A percentile compares a stretch with the other conserved stretches of the same genome.
Evolutionary conservation across 2,113 vertebrate genomes (phyloP).

Genomic region (Gallinago jamesoni): DNA sequence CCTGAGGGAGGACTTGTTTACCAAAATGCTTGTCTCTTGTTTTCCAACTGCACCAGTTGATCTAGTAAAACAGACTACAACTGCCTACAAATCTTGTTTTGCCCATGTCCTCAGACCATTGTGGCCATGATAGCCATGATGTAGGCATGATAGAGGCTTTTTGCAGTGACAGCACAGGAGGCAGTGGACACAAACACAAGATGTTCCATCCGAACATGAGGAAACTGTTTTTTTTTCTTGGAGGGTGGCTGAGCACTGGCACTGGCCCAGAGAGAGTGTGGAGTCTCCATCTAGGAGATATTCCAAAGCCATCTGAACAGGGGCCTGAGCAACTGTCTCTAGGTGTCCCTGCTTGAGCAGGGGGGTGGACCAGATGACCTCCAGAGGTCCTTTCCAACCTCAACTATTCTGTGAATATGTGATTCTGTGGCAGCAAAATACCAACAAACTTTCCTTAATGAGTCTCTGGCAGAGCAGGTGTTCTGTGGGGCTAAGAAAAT

Average conservation of each 20-base stretch:
- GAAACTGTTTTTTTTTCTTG: not conserved
- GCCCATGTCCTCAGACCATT: not conserved
- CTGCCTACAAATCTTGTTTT: not conserved
- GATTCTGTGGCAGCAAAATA: not conserved
- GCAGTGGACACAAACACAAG: not conserved
- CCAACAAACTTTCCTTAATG: not conserved
- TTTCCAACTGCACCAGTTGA: not conserved
- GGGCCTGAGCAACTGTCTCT: not conserved
- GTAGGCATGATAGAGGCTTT: not conserved
- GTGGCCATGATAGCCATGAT: not conserved
- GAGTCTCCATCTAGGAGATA: not conserved
- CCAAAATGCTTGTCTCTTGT: not conserved
- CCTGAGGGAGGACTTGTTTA: not conserved
- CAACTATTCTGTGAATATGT: not conserved
- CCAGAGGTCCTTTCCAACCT: not conserved
- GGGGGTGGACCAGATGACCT: fast-evolving
- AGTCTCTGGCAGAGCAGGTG: not conserved
- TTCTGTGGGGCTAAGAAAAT: not conserved
- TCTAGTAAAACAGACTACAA: not conserved
- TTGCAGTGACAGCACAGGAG: not conserved
- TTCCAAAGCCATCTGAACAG: not conserved
- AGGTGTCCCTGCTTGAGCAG: not conserved
- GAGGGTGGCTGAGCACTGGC: not conserved
- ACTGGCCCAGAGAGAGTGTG: not conserved
- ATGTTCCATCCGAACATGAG: not conserved